Evolutionary conservation across 2,888 invertebrate genomes (phyloP), one percentile per base, ranked within the genome.

Genomic region (Lasioglossum marginatum): DNA sequence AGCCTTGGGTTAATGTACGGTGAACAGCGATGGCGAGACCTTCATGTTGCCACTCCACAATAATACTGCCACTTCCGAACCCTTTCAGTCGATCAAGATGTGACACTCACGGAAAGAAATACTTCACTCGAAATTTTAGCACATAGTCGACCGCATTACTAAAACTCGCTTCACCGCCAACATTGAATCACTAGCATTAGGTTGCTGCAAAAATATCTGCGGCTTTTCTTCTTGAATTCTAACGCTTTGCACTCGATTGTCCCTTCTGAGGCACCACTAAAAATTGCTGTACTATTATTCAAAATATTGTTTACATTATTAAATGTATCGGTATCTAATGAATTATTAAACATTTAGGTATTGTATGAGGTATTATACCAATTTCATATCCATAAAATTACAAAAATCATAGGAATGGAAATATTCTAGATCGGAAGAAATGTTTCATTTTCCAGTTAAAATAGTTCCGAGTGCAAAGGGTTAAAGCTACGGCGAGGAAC

Each of bases 1-100:
- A 66, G 27, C 63, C 45, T 48, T 70, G 40, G 27, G 76, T 27
- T 63, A 63, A 76, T 74, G 74, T 37, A 76, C 34, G 43, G 40
- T 23, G 63, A 60, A 43, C 76, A 76, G 27, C 52, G 40, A 52
- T 57, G 70, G 37, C 23, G 52, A 34, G 12, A 14, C 40, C 52
- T 70, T 78, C 37, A 37, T 48, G 31, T 52, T 57, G 23, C 37
- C 43, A 37, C 31, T 16, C 31, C 14, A 16, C n/a, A 52, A 57
- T 23, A 48, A 40, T 37, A 48, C 37, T 23, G 70, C n/a, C 52
- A 27, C 37, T 57, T 52, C 10, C 19, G 34, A 52, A 71, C 45
- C 27, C 23, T 57, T 52, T 71, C 31, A 14, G 5, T 5, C 48
- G 52, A 63, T 52, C 27, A n/a, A 40, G 77, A 37, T 45, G 66